Conservation (phyloP, 1,140 invertebrate species). For the Proales similis region DNA sequence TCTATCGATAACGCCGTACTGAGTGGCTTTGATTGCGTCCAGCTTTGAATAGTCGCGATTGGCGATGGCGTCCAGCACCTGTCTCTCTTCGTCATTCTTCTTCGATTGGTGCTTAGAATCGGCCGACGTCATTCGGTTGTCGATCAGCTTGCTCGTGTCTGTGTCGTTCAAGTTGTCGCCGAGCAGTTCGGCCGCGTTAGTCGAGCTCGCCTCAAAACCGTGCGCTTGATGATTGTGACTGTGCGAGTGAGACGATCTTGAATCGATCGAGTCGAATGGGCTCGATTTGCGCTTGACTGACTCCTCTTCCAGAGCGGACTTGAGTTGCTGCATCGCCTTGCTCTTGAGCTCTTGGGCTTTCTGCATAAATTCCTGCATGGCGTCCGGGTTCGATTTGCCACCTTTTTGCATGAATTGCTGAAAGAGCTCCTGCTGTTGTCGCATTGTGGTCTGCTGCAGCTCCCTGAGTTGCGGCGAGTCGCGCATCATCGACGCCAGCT, state of each 20-base stretch:
- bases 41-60: constrained; percentile 12
- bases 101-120: too few species aligned
- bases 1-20: constrained; percentile 76
- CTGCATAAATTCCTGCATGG: constrained; percentile 9
- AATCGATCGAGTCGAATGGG: neutral
- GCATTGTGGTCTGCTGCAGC: neutral
- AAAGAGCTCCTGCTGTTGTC: constrained; percentile 9
- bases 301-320: neutral
- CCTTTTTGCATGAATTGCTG: constrained; percentile 36
- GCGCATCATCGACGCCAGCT: too few species aligned
- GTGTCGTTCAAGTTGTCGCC: constrained; percentile 25
- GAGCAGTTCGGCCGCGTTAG: constrained; percentile 12
- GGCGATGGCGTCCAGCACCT: constrained; percentile 27
- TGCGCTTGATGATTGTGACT: neutral
- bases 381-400: constrained; percentile 17
- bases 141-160: constrained; percentile 12
- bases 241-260: neutral
- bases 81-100: constrained; percentile 18
- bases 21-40: constrained; percentile 69
- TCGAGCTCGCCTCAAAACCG: too few species aligned
- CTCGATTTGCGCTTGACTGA: neutral
- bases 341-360: constrained; percentile 4
- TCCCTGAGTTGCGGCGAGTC: constrained; percentile 27
- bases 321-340: constrained; percentile 17
- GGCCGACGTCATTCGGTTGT: constrained; percentile 4